A percentile compares a stretch with the other conserved stretches of the same genome.
phyloP scores from a whole-genome alignment of 2,888 invertebrate genomes.

The Rotaria sp. region DNA sequence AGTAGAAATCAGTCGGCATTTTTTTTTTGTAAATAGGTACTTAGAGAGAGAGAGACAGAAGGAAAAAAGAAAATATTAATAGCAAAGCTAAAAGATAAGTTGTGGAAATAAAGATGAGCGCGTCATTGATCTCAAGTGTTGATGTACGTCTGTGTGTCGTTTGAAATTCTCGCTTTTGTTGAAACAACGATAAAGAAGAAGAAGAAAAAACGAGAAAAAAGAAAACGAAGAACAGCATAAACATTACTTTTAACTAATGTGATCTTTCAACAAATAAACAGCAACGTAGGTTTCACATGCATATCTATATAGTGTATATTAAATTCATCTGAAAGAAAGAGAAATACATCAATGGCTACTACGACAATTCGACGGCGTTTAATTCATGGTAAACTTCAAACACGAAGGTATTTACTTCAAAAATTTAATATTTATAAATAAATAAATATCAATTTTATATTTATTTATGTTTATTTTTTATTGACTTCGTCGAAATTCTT shows the following conservation, averaged over 20 bases:
- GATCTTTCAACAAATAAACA: background rate
- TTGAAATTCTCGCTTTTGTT: background rate
- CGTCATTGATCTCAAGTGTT: background rate
- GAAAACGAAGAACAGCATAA: background rate
- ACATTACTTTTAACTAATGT: background rate
- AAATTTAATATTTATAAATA: too few species aligned
- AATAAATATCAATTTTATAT: too few species aligned
- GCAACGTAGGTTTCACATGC: background rate
- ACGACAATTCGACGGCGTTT: background rate
- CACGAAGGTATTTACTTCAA: background rate
- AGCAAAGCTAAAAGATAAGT: background rate
- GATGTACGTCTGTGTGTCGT: background rate
- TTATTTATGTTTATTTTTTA: background rate
- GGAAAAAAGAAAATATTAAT: background rate
- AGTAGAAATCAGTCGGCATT: too few species aligned
- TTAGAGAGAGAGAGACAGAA: background rate
- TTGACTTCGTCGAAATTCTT: too few species aligned
- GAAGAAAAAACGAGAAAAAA: background rate
- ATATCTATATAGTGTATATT: background rate
- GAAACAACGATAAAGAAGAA: background rate
- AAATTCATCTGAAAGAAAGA: background rate
- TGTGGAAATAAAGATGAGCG: background rate
- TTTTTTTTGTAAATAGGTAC: background rate
- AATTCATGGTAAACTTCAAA: background rate
- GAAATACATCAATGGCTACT: background rate